A percentile compares a stretch with the other conserved stretches of the same genome.
Evolutionary conservation across 2,797 vertebrate species (phyloP).

Genomic region (Molothrus aeneus): DNA sequence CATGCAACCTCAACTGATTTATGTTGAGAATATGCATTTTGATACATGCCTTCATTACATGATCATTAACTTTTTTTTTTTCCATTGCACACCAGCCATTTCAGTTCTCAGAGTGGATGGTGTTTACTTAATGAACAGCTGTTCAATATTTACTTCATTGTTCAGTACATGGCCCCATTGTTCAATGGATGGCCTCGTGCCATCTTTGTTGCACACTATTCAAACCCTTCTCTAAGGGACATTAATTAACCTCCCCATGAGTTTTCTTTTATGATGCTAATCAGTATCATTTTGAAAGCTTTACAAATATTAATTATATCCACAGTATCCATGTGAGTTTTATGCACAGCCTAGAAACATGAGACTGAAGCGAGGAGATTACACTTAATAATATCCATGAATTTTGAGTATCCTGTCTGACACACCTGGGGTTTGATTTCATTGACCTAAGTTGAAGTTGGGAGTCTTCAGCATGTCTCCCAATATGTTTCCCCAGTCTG

Average conservation of each 20-base stretch:
- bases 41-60: background rate
- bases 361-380: background rate
- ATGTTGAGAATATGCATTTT: background rate
- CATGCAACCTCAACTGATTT: background rate
- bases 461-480: background rate
- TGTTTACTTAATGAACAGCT: slow-evolving; percentile 51
- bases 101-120: background rate
- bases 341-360: background rate
- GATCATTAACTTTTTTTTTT: background rate
- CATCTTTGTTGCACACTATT: slow-evolving; percentile 49
- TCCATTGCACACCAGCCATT: background rate
- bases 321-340: background rate
- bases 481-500: background rate
- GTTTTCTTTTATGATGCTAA: slow-evolving; percentile 16
- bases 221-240: slow-evolving; percentile 9
- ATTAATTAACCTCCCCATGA: slow-evolving; percentile 13
- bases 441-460: background rate
- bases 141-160: slow-evolving; percentile 58
- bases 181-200: slow-evolving; percentile 48
- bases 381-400: background rate
- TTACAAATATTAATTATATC: slow-evolving; percentile 25
- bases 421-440: background rate
- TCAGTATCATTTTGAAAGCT: background rate
- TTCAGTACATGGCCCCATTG: slow-evolving; percentile 26
- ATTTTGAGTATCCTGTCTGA: background rate